Evolutionary conservation across 2,113 vertebrate genomes (phyloP).

Genomic region (Platycercus adscitus): DNA sequence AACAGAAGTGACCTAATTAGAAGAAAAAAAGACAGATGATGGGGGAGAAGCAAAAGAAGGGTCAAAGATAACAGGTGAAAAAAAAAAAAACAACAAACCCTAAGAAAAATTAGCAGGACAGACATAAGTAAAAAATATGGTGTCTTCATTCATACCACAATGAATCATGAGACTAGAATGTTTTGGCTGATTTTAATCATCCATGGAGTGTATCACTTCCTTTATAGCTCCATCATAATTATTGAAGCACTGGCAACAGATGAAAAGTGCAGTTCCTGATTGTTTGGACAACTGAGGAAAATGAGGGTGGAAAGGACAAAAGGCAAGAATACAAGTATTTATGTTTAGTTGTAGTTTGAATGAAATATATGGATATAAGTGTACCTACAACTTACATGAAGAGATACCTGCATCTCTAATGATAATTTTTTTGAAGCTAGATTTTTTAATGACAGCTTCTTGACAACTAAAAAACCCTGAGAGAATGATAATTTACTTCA

Average conservation of each 20-base stretch:
- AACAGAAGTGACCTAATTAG: slow-evolving; percentile 75
- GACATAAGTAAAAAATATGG: slow-evolving; percentile 26
- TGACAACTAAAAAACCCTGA: neutral
- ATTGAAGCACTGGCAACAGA: slow-evolving; percentile 21
- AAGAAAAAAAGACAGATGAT: slow-evolving; percentile 53
- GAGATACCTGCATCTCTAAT: neutral
- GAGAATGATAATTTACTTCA: neutral
- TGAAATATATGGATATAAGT: neutral
- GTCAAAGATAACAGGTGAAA: slow-evolving; percentile 35
- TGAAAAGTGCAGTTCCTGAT: neutral
- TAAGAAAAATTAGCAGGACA: slow-evolving; percentile 58
- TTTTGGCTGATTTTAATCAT: slow-evolving; percentile 62
- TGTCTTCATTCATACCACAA: slow-evolving; percentile 34
- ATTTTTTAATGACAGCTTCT: neutral
- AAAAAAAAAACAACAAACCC: neutral
- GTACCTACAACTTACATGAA: neutral
- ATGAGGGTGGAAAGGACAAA: neutral
- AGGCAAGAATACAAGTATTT: neutral
- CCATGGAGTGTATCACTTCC: neutral
- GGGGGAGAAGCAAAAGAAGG: slow-evolving; percentile 29
- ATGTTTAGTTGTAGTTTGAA: neutral
- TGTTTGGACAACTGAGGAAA: slow-evolving; percentile 13
- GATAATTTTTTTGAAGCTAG: accelerated
- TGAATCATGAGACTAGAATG: slow-evolving; percentile 39
- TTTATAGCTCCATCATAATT: slow-evolving; percentile 39